Conservation (phyloP, 2,888 invertebrate genomes). For the Drosophila antonietae region DNA sequence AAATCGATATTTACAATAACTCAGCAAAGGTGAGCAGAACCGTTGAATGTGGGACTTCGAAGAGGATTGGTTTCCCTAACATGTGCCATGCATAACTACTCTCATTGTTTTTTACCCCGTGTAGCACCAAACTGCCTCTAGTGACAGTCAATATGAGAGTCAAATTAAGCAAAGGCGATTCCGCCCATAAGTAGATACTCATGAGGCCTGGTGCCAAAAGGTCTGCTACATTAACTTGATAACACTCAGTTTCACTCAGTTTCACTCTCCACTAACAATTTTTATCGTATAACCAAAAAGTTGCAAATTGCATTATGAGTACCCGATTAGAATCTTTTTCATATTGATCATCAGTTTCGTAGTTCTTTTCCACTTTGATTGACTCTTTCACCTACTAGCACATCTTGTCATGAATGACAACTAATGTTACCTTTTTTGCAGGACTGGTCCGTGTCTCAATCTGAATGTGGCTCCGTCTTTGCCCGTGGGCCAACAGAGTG, state of each 20-base stretch:
- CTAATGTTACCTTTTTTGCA: conserved; percentile 43
- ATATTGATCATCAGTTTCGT: conserved; percentile 12
- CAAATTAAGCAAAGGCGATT: conserved; percentile 74
- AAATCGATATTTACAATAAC: conserved; percentile 85
- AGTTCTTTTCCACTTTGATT: conserved; percentile 40
- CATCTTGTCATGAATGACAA: not conserved
- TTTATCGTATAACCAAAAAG: conserved; percentile 22
- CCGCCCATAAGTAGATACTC: conserved; percentile 63
- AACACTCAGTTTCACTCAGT: conserved; percentile 30
- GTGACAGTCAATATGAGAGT: conserved; percentile 82
- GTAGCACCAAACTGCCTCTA: conserved; percentile 75
- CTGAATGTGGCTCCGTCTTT: conserved; percentile 47
- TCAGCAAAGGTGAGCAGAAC: conserved; percentile 80
- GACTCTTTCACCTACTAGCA: conserved; percentile 28
- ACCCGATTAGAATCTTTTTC: not conserved
- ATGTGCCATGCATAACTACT: conserved; percentile 34
- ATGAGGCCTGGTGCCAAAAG: conserved; percentile 44
- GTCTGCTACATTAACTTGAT: conserved; percentile 51
- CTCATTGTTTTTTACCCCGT: conserved; percentile 44
- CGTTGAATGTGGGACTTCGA: not conserved
- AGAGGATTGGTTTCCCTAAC: not conserved
- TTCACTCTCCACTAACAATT: conserved; percentile 21
- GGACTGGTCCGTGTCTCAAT: conserved; percentile 51
- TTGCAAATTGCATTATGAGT: conserved; percentile 19
- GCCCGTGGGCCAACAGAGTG: conserved; percentile 27